Percentiles rank a stretch among this genome's conserved stretches.
Conservation (phyloP, 2,113 vertebrate genomes). For the Callipepla californica region DNA sequence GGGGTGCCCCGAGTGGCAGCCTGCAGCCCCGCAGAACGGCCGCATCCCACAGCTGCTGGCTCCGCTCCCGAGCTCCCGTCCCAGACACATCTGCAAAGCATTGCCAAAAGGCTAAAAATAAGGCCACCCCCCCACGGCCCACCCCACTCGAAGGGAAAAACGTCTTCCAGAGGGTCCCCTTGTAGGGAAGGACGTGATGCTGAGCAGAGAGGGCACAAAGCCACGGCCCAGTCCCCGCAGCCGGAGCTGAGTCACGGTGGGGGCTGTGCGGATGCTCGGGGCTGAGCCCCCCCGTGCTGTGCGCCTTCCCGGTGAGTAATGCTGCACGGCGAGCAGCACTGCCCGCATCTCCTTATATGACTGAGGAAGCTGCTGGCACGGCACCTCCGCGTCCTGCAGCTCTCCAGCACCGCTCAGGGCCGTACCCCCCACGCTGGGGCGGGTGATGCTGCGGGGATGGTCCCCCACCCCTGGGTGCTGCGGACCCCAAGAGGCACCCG, state of each 20-base stretch:
- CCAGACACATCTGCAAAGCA: background rate
- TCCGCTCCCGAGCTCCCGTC: background rate
- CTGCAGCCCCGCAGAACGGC: background rate
- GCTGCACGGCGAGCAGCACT: conserved; percentile 18
- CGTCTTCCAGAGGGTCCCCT: background rate
- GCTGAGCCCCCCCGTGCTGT: background rate
- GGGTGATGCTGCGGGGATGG: fast-evolving
- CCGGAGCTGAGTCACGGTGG: conserved; percentile 56
- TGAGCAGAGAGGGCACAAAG: background rate
- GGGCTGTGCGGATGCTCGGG: background rate
- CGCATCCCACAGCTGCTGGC: background rate
- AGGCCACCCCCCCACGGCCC: background rate
- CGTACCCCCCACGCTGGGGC: fast-evolving
- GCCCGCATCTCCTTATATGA: conserved; percentile 69
- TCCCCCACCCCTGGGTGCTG: fast-evolving
- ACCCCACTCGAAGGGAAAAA: background rate
- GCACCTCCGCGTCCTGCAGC: background rate
- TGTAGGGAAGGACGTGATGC: background rate
- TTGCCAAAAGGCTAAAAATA: background rate
- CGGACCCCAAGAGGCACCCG: fast-evolving
- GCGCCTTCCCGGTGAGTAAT: conserved; percentile 67
- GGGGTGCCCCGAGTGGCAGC: fast-evolving
- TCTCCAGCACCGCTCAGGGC: fast-evolving
- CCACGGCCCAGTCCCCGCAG: background rate
- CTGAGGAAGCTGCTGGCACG: conserved; percentile 3